Evolutionary conservation across 2,113 vertebrate genomes (phyloP).

Genomic region (Colius striatus): DNA sequence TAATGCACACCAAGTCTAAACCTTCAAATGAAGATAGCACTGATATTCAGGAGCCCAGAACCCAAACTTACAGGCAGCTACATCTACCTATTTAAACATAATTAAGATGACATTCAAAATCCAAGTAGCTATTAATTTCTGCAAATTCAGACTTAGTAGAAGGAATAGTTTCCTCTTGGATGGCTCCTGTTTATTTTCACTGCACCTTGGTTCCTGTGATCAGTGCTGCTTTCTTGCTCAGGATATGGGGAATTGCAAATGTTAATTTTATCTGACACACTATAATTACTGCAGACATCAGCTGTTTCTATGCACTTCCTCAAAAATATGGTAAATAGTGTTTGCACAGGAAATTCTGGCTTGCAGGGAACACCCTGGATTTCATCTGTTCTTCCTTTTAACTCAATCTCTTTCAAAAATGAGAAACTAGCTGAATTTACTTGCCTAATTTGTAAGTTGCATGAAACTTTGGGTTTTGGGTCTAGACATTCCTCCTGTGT

Average conservation of each 20-base stretch:
- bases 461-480: background rate
- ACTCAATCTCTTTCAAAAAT: constrained; percentile 28
- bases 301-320: background rate
- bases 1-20: background rate
- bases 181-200: constrained; percentile 22
- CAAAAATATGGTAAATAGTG: constrained; percentile 33
- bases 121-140: background rate
- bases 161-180: constrained; percentile 1
- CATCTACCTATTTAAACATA: background rate
- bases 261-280: constrained; percentile 39
- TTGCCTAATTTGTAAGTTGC: background rate
- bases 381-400: constrained; percentile 10
- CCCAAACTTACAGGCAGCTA: background rate
- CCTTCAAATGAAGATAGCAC: background rate
- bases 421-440: constrained; percentile 15
- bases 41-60: background rate
- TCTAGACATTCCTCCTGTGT: background rate
- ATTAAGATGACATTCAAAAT: background rate
- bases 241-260: constrained; percentile 9
- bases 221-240: constrained; percentile 16
- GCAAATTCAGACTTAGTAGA: background rate
- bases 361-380: constrained; percentile 35
- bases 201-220: background rate
- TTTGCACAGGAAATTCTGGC: constrained; percentile 56
- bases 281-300: constrained; percentile 45